Percentiles rank a stretch among this genome's conserved stretches.
Conservation (phyloP, 2,113 vertebrate genomes). For the Maccullochella peelii region DNA sequence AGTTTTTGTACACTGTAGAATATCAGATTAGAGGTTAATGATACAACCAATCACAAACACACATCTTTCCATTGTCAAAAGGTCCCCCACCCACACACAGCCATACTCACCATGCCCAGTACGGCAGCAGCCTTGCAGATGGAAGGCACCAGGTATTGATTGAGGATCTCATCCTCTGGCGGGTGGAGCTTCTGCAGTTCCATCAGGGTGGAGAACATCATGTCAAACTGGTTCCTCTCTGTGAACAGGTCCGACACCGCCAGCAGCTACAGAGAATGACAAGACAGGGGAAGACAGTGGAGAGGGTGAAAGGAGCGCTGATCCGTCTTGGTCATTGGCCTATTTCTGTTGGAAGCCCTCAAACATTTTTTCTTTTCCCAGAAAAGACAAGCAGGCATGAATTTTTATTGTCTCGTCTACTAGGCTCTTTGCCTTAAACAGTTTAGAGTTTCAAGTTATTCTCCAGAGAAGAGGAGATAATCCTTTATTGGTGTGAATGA, state of each 20-base stretch:
- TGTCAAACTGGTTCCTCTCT: conserved; percentile 97
- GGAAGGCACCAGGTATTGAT: conserved; percentile 96
- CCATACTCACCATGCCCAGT: conserved; percentile 93
- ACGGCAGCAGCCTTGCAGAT: conserved; percentile 98
- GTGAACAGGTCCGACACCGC: conserved; percentile 98
- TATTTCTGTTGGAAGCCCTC: neutral
- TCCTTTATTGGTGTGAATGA: neutral
- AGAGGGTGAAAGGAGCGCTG: neutral
- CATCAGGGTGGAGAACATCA: conserved; percentile 95
- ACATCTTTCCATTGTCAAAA: neutral
- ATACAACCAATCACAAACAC: neutral
- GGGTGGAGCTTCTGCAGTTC: conserved; percentile 95
- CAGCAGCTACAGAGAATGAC: conserved; percentile 86
- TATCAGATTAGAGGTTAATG: neutral
- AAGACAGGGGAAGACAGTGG: neutral
- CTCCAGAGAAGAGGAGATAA: neutral
- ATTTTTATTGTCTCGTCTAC: neutral
- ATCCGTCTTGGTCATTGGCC: neutral
- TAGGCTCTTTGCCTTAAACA: neutral
- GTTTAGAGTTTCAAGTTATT: neutral
- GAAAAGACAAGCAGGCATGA: neutral
- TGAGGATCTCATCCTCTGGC: conserved; percentile 95
- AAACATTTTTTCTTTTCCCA: neutral
- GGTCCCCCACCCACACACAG: neutral
- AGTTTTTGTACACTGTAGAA: neutral